Evolutionary conservation across 2,888 invertebrate genomes (phyloP).

Genomic region (Sphecodes monilicornis): DNA sequence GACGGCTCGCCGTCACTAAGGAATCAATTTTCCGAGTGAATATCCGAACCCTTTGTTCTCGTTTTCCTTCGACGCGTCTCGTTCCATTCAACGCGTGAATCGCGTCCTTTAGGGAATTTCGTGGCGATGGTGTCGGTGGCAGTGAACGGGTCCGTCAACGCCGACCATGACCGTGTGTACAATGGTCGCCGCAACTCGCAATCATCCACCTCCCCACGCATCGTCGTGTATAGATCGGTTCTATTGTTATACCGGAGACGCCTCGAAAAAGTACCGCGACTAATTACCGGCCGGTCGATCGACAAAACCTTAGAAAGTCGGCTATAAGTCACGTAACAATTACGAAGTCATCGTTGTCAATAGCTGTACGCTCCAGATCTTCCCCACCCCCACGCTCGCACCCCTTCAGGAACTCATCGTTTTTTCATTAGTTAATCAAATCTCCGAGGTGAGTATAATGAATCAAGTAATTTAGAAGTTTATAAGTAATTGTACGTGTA

Average conservation of each 20-base stretch:
- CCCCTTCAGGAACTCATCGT: not conserved
- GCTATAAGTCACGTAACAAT: conserved; percentile 52
- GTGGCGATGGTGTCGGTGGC: conserved; percentile 84
- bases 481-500: not conserved
- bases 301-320: conserved; percentile 51
- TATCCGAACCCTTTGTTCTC: conserved; percentile 64
- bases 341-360: conserved; percentile 43
- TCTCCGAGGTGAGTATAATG: not conserved
- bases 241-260: conserved; percentile 63
- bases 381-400: not conserved
- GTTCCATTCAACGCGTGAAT: conserved; percentile 61
- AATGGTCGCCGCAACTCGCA: conserved; percentile 84
- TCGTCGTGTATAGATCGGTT: conserved; percentile 69
- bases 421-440: conserved; percentile 8
- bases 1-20: conserved; percentile 55
- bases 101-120: conserved; percentile 69
- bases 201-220: conserved; percentile 79
- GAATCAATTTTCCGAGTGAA: conserved; percentile 74
- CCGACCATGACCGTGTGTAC: conserved; percentile 87
- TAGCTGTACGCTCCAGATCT: not conserved
- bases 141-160: conserved; percentile 86
- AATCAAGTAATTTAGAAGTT: not conserved
- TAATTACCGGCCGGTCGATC: conserved; percentile 60
- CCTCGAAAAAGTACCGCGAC: conserved; percentile 67
- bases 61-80: conserved; percentile 47